Base-by-base conservation (phyloP, 1,140 invertebrate species). In the Cataglyphis hispanica region DNA sequence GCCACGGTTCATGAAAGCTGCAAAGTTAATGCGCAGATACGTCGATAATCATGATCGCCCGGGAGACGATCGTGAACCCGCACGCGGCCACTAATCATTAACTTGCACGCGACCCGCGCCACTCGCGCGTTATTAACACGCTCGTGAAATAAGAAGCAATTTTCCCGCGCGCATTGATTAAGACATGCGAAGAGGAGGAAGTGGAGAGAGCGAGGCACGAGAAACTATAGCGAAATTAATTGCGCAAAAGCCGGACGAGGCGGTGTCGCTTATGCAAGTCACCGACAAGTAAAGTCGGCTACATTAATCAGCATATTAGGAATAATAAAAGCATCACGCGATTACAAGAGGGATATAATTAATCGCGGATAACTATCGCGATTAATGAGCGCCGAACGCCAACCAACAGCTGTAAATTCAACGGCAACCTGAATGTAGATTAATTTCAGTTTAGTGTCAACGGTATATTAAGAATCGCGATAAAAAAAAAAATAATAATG, bases 31-130 rank as follows among this genome's bases (percentile, higher is more conserved):
- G 31, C 77, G 67, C 34, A 64, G 63, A 69, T 58, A 81, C 77
- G 77, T 70, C 64, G 77, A 81, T 58, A 81, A 81, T 81, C 50
- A 22, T 19, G 64, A 81, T 81, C 34, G 64, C n/a, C 22, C 19
- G n/a, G 40, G 13, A 27, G 37, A 56, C 77, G 77, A 80, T 80
- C 77, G 34, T 69, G 77, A 80, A 80, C 43, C n/a, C 60, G 27
- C 43, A 13, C 11, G 31, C 76, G 61, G 60, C 67, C 61, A 53
- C 76, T 19, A 46, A 80, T 80, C 77, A 53, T 80, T 69, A 70
- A 66, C 77, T 72, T 10, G 66, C 64, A 81, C 66, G 66, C 77
- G 77, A 72, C n/a, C 5, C 16, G 46, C 76, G 4, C 16, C 46
- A n/a, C 22, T 27, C 77, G 63, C 77, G 22, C n/a, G 10, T 80